phyloP scores from a whole-genome alignment of 2,888 invertebrate species.

The Formica aserva region DNA sequence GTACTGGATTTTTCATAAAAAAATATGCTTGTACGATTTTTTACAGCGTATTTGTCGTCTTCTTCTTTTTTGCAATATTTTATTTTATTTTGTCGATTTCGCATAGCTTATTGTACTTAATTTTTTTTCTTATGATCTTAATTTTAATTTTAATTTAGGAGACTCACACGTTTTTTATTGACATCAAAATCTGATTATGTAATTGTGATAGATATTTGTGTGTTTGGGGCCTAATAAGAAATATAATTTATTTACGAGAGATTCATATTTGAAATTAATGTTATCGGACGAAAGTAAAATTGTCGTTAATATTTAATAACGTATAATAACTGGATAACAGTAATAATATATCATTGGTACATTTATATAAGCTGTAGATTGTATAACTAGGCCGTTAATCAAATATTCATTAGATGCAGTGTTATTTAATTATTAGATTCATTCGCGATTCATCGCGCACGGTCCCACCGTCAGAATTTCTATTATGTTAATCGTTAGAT shows the following conservation, averaged over 20 bases:
- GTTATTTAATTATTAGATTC: constrained; percentile 43
- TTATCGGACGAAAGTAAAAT: background rate
- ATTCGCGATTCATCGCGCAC: constrained; percentile 18
- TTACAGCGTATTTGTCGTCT: background rate
- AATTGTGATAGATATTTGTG: background rate
- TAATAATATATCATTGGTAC: constrained; percentile 1
- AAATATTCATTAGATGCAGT: constrained; percentile 30
- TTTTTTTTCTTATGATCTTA: background rate
- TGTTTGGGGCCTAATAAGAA: background rate
- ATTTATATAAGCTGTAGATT: background rate
- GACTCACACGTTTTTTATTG: background rate
- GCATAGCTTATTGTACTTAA: background rate
- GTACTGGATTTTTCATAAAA: constrained; percentile 5
- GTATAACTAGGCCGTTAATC: background rate
- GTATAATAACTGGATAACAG: background rate
- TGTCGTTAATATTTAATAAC: background rate
- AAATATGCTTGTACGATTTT: background rate
- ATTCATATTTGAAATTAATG: background rate
- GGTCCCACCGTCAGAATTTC: background rate
- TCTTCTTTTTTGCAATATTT: background rate
- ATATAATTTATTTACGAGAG: constrained; percentile 6
- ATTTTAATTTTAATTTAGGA: background rate
- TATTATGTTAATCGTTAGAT: constrained; percentile 42
- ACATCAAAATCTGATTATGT: background rate
- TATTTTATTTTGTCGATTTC: constrained; percentile 12